Evolutionary conservation across 2,888 invertebrate genomes (phyloP), one percentile per base, ranked within the genome.

Genomic region (Nomada ferruginata): DNA sequence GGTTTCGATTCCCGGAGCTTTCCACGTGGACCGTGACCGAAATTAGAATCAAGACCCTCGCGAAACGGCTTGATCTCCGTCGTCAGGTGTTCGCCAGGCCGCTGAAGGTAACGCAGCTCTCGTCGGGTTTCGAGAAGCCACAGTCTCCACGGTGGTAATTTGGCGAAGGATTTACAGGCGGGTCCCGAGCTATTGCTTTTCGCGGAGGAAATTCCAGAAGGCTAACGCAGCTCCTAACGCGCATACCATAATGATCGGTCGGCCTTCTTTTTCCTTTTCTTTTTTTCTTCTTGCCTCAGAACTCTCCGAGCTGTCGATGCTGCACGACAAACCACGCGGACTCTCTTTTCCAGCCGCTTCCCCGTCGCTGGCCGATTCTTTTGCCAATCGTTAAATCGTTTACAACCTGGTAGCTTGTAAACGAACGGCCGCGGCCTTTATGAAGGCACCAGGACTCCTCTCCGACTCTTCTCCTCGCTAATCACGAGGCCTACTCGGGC

Each of bases 381-480:
- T 57, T 83, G 85, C 87, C 82, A 89, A 87, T 86, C 89, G 88
- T 89, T 89, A 89, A 89, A 86, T 83, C 85, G 89, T 89, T 89
- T 89, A 89, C 85, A 85, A 73, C 87, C 87, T 88, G 69, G 83
- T 84, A 86, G 75, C 84, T 84, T 80, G 86, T 87, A 89, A 88
- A 89, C 74, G 82, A 81, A 80, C 79, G 1, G 44, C 74, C 78
- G 66, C 71, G 59, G 44, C 20, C 13, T 53, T 29, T 66, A 18
- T n/a, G 47, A 47, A 47, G 23, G 18, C 7, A 26, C 44, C 11
- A 7, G 57, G 36, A 36, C 29, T 29, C 7, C 29, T 4, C n/a
- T 29, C n/a, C 36, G 59, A 15, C 63, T 60, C 75, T 47, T 57
- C 66, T 66, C 65, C 53, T 71, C 55, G 70, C 77, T 79, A 85